Base-by-base conservation (phyloP, 2,888 invertebrate species). In the Agrilus mali region DNA sequence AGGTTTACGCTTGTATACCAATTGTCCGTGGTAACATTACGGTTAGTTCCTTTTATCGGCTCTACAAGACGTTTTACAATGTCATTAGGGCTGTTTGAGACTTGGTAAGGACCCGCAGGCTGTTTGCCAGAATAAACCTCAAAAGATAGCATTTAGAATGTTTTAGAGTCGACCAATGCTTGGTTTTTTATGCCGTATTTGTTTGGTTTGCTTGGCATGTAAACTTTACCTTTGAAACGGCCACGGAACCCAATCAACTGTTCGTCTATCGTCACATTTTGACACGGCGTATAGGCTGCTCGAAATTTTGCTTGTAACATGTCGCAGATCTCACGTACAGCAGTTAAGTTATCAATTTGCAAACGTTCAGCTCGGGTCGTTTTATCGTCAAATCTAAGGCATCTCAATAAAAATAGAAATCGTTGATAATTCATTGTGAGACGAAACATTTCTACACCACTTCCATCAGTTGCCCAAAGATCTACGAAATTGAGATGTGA, bases 221-320 rank as follows among this genome's bases (percentile, higher is more conserved):
- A 58, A 40, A 56, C 51, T 17, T 45, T 33, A 44, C 51, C 49
- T 13, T n/a, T 33, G 37, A 54, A 57, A n/a, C 47, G 39, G 27
- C 49, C 51, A 38, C 47, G 41, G 36, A 53, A 50, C 14, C 45
- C 44, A 37, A 38, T 43, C n/a, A 53, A 35, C 39, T 49, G 47
- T 41, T 52, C 52, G 41, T 54, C 51, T 17, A 52, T 43, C 37
- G 50, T 57, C 48, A 42, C 52, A 50, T 43, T 41, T 42, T 2
- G 13, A 6, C 8, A 27, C 12, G n/a, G 35, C 13, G 32, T 22
- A 44, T n/a, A 1, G 7, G n/a, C 15, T 46, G 22, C 43, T 50
- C 45, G 33, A 52, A 58, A 38, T 54, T 55, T 16, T 41, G n/a
- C 17, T 14, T 56, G 48, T 44, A 59, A 50, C 14, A 40, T 38